Evolutionary conservation across 2,797 vertebrate species (phyloP).

Genomic region (Ctenopoma kingsleyae): DNA sequence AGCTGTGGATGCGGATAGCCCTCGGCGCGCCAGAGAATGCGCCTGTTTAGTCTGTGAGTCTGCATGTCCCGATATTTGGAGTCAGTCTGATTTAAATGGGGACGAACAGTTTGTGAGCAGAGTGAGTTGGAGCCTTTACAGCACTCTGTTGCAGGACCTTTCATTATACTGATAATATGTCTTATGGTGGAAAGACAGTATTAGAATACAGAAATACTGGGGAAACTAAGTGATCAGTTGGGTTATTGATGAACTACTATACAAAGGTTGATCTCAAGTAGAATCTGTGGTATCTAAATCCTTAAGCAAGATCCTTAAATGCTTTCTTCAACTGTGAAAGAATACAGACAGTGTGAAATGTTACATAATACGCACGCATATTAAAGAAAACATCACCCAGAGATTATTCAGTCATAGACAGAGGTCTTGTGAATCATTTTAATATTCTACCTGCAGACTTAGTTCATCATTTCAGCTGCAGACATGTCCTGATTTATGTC

Average conservation of each 20-base stretch:
- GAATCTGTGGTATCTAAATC: neutral
- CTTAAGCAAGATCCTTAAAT: neutral
- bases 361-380: neutral
- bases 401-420: neutral
- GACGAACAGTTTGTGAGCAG: slow-evolving; percentile 10
- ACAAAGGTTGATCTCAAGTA: neutral
- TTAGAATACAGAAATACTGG: no score
- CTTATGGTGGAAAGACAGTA: neutral
- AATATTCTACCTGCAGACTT: neutral
- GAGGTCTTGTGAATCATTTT: neutral
- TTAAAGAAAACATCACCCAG: neutral
- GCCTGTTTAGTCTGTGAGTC: neutral
- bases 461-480: slow-evolving; percentile 2
- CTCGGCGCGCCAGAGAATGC: neutral
- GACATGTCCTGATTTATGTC: neutral
- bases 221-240: neutral
- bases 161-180: neutral
- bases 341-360: neutral
- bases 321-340: neutral
- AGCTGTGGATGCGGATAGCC: slow-evolving; percentile 3
- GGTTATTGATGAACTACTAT: neutral
- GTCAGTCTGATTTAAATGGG: slow-evolving; percentile 10
- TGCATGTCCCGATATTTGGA: slow-evolving; percentile 4
- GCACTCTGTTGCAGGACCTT: neutral
- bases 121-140: slow-evolving; percentile 13